Base-by-base conservation (phyloP, 2,797 vertebrate species). In the Rhinophrynus dorsalis region DNA sequence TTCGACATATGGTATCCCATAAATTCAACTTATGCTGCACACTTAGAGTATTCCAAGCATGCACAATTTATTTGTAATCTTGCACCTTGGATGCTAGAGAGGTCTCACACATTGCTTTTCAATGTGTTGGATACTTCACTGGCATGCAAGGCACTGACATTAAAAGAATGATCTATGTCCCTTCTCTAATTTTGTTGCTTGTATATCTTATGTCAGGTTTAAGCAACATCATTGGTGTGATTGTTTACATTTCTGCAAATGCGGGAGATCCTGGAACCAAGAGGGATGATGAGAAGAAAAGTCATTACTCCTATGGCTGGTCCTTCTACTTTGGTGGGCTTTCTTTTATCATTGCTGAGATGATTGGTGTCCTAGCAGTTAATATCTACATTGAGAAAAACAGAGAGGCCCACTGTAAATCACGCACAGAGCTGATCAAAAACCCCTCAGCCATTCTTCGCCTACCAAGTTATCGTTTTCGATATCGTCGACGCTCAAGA, bases 371-470 rank as follows among this genome's bases (percentile, higher is more conserved):
- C 40, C 88, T 97, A 76, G 95, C 95, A 0, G 95, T 97, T 75
- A 96, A 96, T 86, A 96, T 97, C 79, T 97, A 96, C 90, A 97
- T 97, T 2, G 95, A 97, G 82, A 93, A 94, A 78, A 95, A 95
- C 90, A 94, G 95, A 76, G 94, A 95, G 84, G 91, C 95, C 56
- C 94, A 94, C 67, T 94, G 94, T 79, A 91, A 92, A 80, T 94
- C 94, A 8, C 93, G 94, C 83, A 92, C 93, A 56, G 93, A 95
- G 86, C 90, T 95, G 77, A 92, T 94, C 76, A 95, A 92, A 83
- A 93, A 89, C 85, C 91, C 93, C 79, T 93, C 93, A 55, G 93
- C 94, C 78, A 93, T 95, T 87, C 88, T 95, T 62, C 92, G 94
- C 65, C 84, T 96, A 70, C 94, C 95, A 78, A 94, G 93, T 83